Base-by-base conservation (phyloP, 2,888 invertebrate genomes). In the Eurytoma adleriae region DNA sequence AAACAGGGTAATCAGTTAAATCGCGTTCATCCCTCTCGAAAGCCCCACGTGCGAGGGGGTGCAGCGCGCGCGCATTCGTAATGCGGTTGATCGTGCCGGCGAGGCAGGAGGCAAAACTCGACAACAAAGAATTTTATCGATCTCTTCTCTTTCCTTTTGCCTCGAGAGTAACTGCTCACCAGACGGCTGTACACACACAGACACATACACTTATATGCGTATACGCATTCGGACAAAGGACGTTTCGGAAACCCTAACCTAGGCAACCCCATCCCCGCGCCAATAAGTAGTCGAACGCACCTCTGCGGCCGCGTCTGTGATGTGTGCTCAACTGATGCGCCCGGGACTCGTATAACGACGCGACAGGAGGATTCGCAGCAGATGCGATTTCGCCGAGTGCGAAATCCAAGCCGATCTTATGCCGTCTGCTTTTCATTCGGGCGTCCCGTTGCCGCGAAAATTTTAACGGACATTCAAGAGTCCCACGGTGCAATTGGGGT, bases 231-330 rank as follows among this genome's bases (percentile, higher is more conserved):
- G 40, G 87, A 90, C 90, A 90, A 90, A 90, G 89, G 89, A 89
- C 89, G 89, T 90, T 90, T 90, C 89, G 89, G 85, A 89, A 89
- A 89, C 89, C 89, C 89, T 90, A 90, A 90, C 89, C 89, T 90
- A 89, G 90, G 64, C 40, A 90, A 90, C 90, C 89, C 89, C 89
- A 69, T 40, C 50, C 3, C 50, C 24, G 12, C 40, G 62, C n/a
- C 56, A 1, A 1, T 16, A 14, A 40, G 10, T 10, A 69, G 30
- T 27, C 14, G 50, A 12, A 68, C 40, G n/a, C 66, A 10, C 59
- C 40, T 61, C 18, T 13, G 7, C 3, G 2, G 54, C 56, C 83
- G 82, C 79, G 81, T 82, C 82, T 77, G 61, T 50, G 85, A 82
- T 88, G 87, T 89, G 87, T 89, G 87, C 87, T 88, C 88, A 88